A percentile compares a stretch with the other conserved stretches of the same genome.
These are phyloP conservation scores for Chromoteleia sp. DNA, from an alignment of 2,888 invertebrate species.

Conservation along the genomic window DNA sequence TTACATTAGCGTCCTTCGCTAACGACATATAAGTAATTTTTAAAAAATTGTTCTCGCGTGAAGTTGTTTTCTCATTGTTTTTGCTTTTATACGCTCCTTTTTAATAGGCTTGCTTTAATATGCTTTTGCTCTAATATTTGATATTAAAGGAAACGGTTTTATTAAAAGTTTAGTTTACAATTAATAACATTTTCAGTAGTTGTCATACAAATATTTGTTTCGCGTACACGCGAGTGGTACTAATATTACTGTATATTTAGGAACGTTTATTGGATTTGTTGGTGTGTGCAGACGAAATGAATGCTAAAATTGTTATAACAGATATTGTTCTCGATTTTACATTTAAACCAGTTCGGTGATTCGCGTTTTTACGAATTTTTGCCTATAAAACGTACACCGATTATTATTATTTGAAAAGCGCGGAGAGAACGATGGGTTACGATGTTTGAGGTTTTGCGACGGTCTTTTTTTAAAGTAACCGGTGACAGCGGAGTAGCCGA, in stretches of 20 bases:
- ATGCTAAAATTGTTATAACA: neutral
- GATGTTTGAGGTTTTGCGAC: neutral
- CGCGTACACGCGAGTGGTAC: neutral
- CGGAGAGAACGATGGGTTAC: neutral
- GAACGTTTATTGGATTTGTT: neutral
- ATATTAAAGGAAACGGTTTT: no score
- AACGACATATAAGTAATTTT: no score
- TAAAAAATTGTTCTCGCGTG: no score
- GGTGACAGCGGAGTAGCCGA: neutral
- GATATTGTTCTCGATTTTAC: neutral
- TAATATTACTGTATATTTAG: neutral
- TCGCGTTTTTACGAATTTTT: neutral
- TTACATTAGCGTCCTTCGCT: no score
- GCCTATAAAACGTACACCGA: neutral
- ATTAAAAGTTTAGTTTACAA: no score
- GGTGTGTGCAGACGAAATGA: neutral
- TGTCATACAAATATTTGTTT: neutral
- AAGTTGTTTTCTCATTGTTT: no score
- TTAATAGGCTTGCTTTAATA: no score
- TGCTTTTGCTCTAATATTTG: no score
- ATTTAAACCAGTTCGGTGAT: neutral
- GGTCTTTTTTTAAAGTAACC: constrained; percentile 2
- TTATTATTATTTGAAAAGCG: constrained; percentile 18
- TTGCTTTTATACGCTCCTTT: no score
- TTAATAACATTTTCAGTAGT: no score